phyloP scores from a whole-genome alignment of 2,888 invertebrate species.

The Tethea ocularis region DNA sequence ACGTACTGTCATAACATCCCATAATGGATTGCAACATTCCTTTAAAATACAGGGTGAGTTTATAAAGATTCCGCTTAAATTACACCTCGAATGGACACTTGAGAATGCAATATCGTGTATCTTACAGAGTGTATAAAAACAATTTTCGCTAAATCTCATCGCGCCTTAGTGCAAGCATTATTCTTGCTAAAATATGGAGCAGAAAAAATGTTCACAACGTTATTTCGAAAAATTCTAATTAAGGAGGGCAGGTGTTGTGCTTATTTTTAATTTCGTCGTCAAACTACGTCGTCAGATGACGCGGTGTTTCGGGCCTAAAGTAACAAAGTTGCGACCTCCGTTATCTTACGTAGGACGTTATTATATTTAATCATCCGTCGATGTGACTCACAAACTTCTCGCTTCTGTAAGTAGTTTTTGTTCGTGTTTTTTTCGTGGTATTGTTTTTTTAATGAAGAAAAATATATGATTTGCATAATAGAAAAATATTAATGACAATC shows the following conservation, averaged over 20 bases:
- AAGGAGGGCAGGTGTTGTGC: conserved; percentile 73
- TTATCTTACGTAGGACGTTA: conserved; percentile 45
- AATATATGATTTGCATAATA: no score
- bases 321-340: conserved; percentile 60
- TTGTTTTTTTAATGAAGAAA: no score
- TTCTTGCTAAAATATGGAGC: conserved; percentile 42
- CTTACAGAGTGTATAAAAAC: conserved; percentile 5
- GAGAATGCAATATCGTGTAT: conserved; percentile 11
- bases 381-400: not conserved
- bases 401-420: not conserved
- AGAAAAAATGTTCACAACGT: conserved; percentile 53
- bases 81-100: conserved; percentile 3
- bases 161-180: conserved; percentile 14
- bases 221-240: conserved; percentile 81
- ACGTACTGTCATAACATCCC: conserved; percentile 5
- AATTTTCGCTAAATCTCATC: conserved; percentile 2
- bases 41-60: conserved; percentile 5
- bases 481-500: no score
- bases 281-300: conserved; percentile 73
- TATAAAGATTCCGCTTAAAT: conserved; percentile 5
- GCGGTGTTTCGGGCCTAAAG: conserved; percentile 57
- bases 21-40: conserved; percentile 8
- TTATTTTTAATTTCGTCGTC: conserved; percentile 75
- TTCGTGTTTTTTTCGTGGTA: no score
- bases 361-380: not conserved